Conservation (phyloP, 2,888 invertebrate genomes). For the Poecilus cupreus region DNA sequence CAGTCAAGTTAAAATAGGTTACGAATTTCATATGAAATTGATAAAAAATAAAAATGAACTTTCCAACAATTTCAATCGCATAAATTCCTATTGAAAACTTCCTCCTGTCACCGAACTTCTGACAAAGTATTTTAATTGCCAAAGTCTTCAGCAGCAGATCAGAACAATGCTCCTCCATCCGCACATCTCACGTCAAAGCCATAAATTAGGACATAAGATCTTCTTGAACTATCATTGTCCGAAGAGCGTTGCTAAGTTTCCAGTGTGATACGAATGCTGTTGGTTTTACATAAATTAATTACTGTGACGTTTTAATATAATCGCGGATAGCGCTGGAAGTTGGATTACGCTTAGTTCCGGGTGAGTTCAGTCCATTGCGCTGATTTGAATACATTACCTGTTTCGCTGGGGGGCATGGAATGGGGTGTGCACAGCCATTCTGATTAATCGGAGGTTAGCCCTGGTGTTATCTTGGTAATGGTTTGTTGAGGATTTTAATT, state of each 20-base stretch:
- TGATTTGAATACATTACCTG: slow-evolving; percentile 47
- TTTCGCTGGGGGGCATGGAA: background rate
- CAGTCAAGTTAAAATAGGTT: background rate
- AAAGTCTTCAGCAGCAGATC: background rate
- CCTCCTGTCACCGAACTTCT: background rate
- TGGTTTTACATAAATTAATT: slow-evolving; percentile 47
- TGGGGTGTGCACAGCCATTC: background rate
- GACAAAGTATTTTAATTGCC: slow-evolving; percentile 1
- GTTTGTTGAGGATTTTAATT: background rate
- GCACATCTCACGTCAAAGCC: background rate
- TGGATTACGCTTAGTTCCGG: slow-evolving; percentile 28
- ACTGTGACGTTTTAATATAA: slow-evolving; percentile 42
- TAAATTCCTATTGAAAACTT: slow-evolving; percentile 18
- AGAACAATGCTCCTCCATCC: background rate
- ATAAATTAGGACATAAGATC: slow-evolving; percentile 14
- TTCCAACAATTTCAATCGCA: slow-evolving; percentile 30
- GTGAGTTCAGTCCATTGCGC: slow-evolving; percentile 46
- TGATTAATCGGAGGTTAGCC: slow-evolving; percentile 23
- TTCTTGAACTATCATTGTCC: background rate
- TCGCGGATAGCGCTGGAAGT: slow-evolving; percentile 10
- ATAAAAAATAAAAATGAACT: background rate
- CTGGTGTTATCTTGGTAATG: slow-evolving; percentile 9
- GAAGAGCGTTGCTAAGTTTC: background rate
- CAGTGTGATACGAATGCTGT: too few relatives aligned
- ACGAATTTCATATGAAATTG: background rate